Percentiles rank a stretch among this genome's conserved stretches.
These are phyloP conservation scores for Coptodon bakossiorum DNA, from an alignment of 2,113 vertebrate species.

Conservation along the genomic window DNA sequence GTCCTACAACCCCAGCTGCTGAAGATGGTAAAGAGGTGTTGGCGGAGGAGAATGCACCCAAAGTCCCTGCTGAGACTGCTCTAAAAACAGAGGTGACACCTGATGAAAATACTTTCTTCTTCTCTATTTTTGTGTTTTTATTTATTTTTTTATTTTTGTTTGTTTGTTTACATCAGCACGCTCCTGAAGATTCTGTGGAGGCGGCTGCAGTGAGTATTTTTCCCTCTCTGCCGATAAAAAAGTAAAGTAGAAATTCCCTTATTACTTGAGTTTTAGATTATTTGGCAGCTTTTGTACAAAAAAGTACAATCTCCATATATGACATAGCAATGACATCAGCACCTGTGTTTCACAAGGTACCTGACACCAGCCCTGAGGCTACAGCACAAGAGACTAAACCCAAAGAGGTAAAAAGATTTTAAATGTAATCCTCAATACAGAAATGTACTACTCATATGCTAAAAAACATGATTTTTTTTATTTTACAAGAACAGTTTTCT, in stretches of 20 bases:
- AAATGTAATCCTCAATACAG: neutral
- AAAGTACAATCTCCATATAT: neutral
- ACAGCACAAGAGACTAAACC: neutral
- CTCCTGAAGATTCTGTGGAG: neutral
- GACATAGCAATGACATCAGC: neutral
- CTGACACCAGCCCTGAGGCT: neutral
- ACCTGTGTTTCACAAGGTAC: constrained; percentile 3
- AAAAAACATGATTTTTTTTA: neutral
- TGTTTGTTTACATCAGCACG: constrained; percentile 3
- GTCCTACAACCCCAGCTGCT: neutral
- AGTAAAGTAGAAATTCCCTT: neutral
- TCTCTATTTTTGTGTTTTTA: neutral
- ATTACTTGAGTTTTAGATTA: neutral
- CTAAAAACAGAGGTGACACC: constrained; percentile 29
- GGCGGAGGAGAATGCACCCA: neutral
- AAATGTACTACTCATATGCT: neutral
- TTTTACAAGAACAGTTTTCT: neutral
- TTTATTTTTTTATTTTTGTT: neutral
- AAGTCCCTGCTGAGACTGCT: neutral
- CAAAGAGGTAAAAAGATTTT: neutral
- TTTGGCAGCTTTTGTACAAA: neutral
- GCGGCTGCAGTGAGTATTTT: neutral
- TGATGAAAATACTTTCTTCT: neutral
- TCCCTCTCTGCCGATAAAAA: neutral
- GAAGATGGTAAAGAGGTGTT: constrained; percentile 2